These are phyloP conservation scores for Triplophysa dalaica DNA, from an alignment of 2,113 vertebrate species.

Conservation along the genomic window DNA sequence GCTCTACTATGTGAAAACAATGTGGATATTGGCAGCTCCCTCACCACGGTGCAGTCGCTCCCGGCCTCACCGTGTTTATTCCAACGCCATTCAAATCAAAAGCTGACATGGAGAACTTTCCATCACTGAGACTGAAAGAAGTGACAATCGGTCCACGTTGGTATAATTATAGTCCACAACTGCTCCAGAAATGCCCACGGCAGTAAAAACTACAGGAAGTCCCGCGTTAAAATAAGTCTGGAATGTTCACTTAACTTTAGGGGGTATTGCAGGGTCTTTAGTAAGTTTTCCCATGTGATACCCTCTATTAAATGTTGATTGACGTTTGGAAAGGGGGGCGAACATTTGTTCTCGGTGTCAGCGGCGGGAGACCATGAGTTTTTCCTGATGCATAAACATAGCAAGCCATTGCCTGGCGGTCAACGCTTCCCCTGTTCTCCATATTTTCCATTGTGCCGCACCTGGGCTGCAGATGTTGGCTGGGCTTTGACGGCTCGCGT, in stretches of 20 bases:
- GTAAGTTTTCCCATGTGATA: constrained; percentile 22
- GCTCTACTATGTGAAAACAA: neutral
- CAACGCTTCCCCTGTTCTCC: neutral
- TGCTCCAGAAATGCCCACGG: neutral
- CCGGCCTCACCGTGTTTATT: constrained; percentile 11
- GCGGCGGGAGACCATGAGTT: neutral
- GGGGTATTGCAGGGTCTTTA: constrained; percentile 1
- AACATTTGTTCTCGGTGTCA: constrained; percentile 16
- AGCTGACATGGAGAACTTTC: neutral
- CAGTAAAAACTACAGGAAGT: constrained; percentile 25
- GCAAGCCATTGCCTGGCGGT: constrained; percentile 8
- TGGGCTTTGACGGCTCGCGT: constrained; percentile 26
- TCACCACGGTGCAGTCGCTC: neutral
- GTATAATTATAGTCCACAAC: constrained; percentile 9
- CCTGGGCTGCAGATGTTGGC: constrained; percentile 59
- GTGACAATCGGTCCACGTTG: constrained; percentile 21
- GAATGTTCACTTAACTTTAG: neutral
- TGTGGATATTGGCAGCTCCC: constrained; percentile 3
- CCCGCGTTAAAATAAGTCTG: neutral
- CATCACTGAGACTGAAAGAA: neutral
- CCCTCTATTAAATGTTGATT: constrained; percentile 31
- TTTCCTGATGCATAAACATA: constrained; percentile 34
- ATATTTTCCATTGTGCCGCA: constrained; percentile 31
- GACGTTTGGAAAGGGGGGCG: constrained; percentile 1
- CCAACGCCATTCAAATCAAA: neutral